phyloP scores from a whole-genome alignment of 2,797 vertebrate species.

The Dendrocincla tyrannina region DNA sequence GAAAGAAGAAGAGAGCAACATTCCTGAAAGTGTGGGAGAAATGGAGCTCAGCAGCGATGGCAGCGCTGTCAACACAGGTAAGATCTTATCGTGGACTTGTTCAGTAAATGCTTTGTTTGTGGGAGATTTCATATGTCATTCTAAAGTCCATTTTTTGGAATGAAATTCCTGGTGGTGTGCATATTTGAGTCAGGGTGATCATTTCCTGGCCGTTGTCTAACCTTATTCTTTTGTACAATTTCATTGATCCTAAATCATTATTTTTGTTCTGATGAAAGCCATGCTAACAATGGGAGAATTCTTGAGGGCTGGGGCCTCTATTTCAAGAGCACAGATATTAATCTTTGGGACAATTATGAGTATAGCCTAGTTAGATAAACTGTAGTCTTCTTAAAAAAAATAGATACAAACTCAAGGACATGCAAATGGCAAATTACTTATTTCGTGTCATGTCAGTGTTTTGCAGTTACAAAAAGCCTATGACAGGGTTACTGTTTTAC shows the following conservation, averaged over 20 bases:
- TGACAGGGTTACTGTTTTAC: neutral
- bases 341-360: neutral
- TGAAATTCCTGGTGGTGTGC: accelerated
- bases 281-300: neutral
- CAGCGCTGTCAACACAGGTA: constrained; percentile 93
- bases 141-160: accelerated
- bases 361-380: neutral
- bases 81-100: accelerated
- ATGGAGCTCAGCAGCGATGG: constrained; percentile 84
- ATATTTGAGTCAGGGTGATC: neutral
- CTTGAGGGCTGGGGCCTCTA: neutral
- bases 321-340: neutral
- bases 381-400: neutral
- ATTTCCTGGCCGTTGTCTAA: neutral
- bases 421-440: neutral
- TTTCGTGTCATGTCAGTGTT: neutral
- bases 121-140: neutral
- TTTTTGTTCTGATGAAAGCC: neutral
- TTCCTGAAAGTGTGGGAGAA: constrained; percentile 68
- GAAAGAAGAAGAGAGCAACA: constrained; percentile 78
- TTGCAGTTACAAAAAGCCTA: neutral
- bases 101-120: neutral
- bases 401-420: neutral
- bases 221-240: neutral
- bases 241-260: neutral